phyloP scores from a whole-genome alignment of 1,140 invertebrate genomes.

The Xylocopa sonorina region DNA sequence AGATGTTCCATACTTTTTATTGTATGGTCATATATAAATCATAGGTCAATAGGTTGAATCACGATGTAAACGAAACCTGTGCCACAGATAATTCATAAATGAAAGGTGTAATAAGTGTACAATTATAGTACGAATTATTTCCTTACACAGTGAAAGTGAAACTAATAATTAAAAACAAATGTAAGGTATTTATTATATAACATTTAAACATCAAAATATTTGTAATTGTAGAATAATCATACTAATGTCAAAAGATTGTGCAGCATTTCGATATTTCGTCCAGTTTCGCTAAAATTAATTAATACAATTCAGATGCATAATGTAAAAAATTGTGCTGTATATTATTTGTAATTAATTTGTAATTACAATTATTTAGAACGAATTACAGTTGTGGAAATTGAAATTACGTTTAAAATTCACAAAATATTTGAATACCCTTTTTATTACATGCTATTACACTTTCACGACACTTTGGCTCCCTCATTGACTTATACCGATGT shows the following conservation, averaged over 20 bases:
- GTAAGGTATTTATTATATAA: slow-evolving; percentile 58
- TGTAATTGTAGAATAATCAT: slow-evolving; percentile 61
- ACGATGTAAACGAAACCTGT: slow-evolving; percentile 38
- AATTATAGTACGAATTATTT: slow-evolving; percentile 44
- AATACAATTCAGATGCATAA: slow-evolving; percentile 40
- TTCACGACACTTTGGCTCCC: too few species aligned
- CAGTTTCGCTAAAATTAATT: slow-evolving; percentile 59
- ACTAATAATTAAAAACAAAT: slow-evolving; percentile 25
- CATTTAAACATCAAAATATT: slow-evolving; percentile 54
- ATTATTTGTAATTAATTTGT: slow-evolving; percentile 56
- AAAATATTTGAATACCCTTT: not conserved
- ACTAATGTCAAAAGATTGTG: slow-evolving; percentile 44
- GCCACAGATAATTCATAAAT: slow-evolving; percentile 55
- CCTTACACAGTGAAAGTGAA: slow-evolving; percentile 40
- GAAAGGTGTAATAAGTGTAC: slow-evolving; percentile 51
- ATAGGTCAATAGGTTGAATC: slow-evolving; percentile 26
- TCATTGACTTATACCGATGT: too few species aligned
- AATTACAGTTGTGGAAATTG: slow-evolving; percentile 34
- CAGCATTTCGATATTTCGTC: slow-evolving; percentile 60
- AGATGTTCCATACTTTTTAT: slow-evolving; percentile 21
- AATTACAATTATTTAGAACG: slow-evolving; percentile 35
- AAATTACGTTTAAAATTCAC: slow-evolving; percentile 15
- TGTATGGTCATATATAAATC: slow-evolving; percentile 23
- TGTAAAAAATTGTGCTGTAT: slow-evolving; percentile 49
- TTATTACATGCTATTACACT: too few species aligned